These are phyloP conservation scores for Megalops atlanticus DNA, from an alignment of 2,113 vertebrate genomes.

Conservation along the genomic window DNA sequence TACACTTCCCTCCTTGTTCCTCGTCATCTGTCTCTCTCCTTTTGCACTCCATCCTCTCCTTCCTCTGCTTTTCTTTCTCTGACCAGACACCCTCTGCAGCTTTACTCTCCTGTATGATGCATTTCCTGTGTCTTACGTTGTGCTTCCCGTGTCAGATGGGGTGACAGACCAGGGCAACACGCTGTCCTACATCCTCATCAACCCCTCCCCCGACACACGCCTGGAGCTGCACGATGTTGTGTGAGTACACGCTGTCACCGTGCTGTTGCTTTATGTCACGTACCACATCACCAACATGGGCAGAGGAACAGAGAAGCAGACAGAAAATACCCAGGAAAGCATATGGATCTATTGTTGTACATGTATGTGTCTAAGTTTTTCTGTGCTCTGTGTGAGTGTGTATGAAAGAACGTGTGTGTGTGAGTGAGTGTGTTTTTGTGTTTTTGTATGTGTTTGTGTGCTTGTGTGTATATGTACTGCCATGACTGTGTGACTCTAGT, in stretches of 20 bases:
- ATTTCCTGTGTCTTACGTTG: not conserved
- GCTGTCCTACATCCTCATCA: slow-evolving; percentile 82
- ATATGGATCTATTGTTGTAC: too few species aligned
- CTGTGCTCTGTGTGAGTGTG: too few species aligned
- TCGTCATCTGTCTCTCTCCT: not conserved
- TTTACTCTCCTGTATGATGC: not conserved
- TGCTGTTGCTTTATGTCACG: not conserved
- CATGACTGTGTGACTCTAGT: not conserved
- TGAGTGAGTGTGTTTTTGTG: too few species aligned
- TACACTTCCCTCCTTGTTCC: too few species aligned
- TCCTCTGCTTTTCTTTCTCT: not conserved
- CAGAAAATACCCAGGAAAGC: too few species aligned
- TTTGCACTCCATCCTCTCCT: not conserved
- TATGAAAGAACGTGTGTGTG: too few species aligned
- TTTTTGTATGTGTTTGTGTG: slow-evolving; percentile 32
- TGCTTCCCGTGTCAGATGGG: slow-evolving; percentile 65
- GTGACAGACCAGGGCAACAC: slow-evolving; percentile 80
- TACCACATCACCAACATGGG: too few species aligned
- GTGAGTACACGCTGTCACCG: slow-evolving; percentile 60
- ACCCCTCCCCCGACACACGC: slow-evolving; percentile 77
- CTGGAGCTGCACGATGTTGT: slow-evolving; percentile 80
- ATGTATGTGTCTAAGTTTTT: too few species aligned
- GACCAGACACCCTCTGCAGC: not conserved
- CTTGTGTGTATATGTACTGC: not conserved
- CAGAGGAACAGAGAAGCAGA: too few species aligned